Conservation (phyloP, 1,140 invertebrate species). For the Sminthurinus signatus region DNA sequence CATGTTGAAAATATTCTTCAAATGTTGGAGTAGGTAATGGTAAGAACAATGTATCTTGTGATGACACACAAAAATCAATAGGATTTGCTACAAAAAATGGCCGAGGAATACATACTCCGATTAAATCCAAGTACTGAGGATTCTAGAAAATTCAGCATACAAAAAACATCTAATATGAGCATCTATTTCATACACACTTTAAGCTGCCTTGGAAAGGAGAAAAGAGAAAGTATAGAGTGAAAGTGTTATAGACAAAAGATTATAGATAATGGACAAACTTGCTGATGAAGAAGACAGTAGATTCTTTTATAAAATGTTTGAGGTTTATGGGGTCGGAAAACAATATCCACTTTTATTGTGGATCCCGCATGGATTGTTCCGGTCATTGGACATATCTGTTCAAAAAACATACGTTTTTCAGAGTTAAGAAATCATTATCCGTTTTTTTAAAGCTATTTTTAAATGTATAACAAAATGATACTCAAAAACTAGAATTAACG, state of each 20-base stretch:
- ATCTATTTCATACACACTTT: too few species aligned
- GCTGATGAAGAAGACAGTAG: slow-evolving; percentile 14
- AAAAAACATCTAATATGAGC: too few species aligned
- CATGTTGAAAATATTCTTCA: slow-evolving; percentile 18
- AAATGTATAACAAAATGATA: background rate
- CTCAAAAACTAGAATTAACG: too few species aligned
- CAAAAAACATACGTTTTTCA: too few species aligned
- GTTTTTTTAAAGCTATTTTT: background rate
- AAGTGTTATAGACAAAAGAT: too few species aligned
- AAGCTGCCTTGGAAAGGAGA: too few species aligned
- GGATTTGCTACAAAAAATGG: slow-evolving; percentile 3
- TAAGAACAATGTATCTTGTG: slow-evolving; percentile 13
- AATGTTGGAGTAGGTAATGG: slow-evolving; percentile 14
- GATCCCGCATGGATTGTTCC: background rate
- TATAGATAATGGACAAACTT: too few species aligned
- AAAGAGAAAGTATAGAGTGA: background rate
- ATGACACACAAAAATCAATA: background rate
- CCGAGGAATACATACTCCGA: slow-evolving; percentile 15
- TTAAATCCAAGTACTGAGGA: slow-evolving; percentile 15
- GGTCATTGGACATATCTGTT: slow-evolving; percentile 10
- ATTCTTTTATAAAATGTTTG: slow-evolving; percentile 21
- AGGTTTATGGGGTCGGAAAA: slow-evolving; percentile 19
- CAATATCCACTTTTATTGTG: background rate
- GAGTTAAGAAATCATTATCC: too few species aligned
- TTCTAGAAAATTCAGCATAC: slow-evolving; percentile 7